Evolutionary conservation across 2,113 vertebrate genomes (phyloP), one percentile per base, ranked within the genome.

Genomic region (Engraulis encrasicolus): DNA sequence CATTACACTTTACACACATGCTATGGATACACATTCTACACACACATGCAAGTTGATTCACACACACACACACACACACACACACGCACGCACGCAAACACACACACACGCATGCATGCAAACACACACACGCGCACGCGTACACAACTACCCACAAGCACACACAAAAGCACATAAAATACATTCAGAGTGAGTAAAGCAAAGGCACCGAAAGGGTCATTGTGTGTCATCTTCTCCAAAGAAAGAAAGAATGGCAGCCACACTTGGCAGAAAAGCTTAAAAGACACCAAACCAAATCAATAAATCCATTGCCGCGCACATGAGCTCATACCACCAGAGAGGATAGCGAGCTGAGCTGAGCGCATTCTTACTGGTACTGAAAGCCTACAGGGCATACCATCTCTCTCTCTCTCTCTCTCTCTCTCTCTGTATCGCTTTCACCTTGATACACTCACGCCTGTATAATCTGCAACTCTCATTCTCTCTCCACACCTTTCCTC

Each of bases 271-370:
- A 83, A 83, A 85, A 36, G 71, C 81, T 88, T 88, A 83, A 83
- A 88, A 88, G 82, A 74, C 84, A 86, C 85, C 78, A 83, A 84
- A 87, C 79, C 77, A 82, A 86, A 88, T 89, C 86, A 81, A 90
- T 90, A 85, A 88, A 89, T 87, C 87, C 83, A 81, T 84, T 79
- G 27, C 52, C 58, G 87, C 80, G 85, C 84, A n/a, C n/a, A 87
- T 88, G 87, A 88, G 80, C 83, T 66, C 79, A 78, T 81, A 66
- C 80, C 86, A 83, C 85, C 83, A 83, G 78, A 77, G 82, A 37
- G 15, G 66, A 77, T 80, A 31, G 15, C n/a, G n/a, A n/a, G n/a
- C n/a, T n/a, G n/a, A n/a, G n/a, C n/a, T 7, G 50, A 82, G 31
- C 84, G 31, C 45, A 86, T 82, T 82, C 87, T 82, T 85, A 87